Conservation (phyloP, 2,888 invertebrate species). For the Cylindroiulus punctatus region DNA sequence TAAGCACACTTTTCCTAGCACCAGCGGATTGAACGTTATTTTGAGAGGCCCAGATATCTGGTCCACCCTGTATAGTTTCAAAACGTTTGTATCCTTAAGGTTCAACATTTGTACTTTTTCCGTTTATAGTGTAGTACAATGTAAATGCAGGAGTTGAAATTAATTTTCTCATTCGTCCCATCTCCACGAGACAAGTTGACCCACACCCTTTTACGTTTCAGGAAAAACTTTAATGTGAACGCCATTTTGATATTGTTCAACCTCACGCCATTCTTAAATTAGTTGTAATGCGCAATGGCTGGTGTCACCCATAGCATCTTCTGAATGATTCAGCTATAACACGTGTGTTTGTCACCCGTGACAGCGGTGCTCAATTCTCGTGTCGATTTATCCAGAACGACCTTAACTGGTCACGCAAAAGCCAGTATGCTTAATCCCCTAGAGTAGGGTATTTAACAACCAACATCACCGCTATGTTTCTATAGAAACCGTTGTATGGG, state of each 20-base stretch:
- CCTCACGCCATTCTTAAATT: conserved; percentile 13
- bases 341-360: not conserved
- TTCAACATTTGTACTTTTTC: too few species aligned
- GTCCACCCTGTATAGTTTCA: too few species aligned
- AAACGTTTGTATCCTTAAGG: too few species aligned
- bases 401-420: conserved; percentile 13
- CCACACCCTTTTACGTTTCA: not conserved
- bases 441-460: not conserved
- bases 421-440: conserved; percentile 4
- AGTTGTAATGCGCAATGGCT: not conserved
- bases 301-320: not conserved
- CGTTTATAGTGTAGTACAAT: too few species aligned
- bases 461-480: not conserved
- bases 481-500: conserved; percentile 8
- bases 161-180: too few species aligned
- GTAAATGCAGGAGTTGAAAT: too few species aligned
- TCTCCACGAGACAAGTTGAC: too few species aligned
- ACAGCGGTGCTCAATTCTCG: not conserved
- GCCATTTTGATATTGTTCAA: not conserved
- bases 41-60: too few species aligned
- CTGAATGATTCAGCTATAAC: conserved; percentile 20
- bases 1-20: too few species aligned
- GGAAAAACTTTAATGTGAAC: not conserved
- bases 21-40: too few species aligned
- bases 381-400: not conserved